Percentiles rank a stretch among this genome's conserved stretches.
Conservation (phyloP, 2,113 vertebrate genomes). For the Sardina pilchardus region DNA sequence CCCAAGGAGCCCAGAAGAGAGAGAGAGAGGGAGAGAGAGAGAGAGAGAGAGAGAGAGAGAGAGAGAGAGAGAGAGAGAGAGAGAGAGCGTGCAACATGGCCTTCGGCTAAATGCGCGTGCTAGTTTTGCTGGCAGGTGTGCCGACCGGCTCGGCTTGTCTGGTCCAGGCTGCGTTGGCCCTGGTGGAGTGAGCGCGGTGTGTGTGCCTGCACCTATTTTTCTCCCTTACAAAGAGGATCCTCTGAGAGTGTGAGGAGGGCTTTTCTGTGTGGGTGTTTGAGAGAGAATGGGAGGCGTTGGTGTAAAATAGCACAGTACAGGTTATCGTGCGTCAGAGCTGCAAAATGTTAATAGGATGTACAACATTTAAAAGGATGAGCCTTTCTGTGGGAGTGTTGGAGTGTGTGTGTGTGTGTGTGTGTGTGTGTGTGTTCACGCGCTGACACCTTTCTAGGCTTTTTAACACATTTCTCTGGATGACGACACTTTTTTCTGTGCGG, state of each 20-base stretch:
- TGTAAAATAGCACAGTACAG: too few species aligned
- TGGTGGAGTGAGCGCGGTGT: neutral
- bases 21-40: neutral
- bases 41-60: neutral
- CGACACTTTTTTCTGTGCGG: neutral
- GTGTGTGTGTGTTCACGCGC: neutral
- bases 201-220: neutral
- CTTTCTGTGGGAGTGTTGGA: neutral
- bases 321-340: neutral
- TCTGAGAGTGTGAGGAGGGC: neutral
- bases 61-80: neutral
- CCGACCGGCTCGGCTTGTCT: neutral
- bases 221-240: neutral
- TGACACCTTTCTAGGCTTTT: neutral
- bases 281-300: neutral
- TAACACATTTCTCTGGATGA: neutral
- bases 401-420: neutral
- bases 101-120: neutral
- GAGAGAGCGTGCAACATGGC: slow-evolving; percentile 10
- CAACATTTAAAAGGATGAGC: neutral
- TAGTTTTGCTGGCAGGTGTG: neutral
- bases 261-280: neutral
- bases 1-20: slow-evolving; percentile 25
- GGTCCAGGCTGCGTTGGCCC: neutral
- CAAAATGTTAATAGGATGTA: neutral